phyloP scores from a whole-genome alignment of 2,113 vertebrate genomes.

The Phodopus roborovskii region DNA sequence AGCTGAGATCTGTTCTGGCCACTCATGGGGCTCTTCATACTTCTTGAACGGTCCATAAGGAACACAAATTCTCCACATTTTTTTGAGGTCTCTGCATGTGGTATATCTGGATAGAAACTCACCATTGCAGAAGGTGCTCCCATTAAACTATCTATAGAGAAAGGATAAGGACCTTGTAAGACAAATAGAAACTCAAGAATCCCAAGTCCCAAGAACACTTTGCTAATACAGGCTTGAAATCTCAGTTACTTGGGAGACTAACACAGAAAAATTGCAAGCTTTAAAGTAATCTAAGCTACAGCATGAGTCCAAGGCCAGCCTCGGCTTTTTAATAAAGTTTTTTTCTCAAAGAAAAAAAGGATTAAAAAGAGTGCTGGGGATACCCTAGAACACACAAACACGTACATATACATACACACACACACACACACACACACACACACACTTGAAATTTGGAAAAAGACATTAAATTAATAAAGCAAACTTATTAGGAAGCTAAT shows the following conservation, averaged over 20 bases:
- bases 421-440: too few relatives aligned
- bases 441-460: neutral
- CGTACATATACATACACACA: neutral
- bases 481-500: neutral
- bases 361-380: neutral
- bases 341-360: neutral
- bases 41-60: conserved; percentile 90
- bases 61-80: conserved; percentile 90
- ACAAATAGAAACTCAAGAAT: neutral
- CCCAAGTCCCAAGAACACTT: neutral
- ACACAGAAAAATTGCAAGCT: neutral
- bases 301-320: neutral
- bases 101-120: conserved; percentile 91
- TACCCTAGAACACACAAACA: neutral
- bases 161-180: conserved; percentile 5
- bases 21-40: conserved; percentile 83
- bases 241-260: neutral
- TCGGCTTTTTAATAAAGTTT: neutral
- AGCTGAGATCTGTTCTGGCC: neutral
- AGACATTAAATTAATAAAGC: neutral
- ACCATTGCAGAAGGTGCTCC: conserved; percentile 89
- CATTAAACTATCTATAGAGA: conserved; percentile 88
- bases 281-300: neutral
- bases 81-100: conserved; percentile 72
- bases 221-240: neutral